Evolutionary conservation across 2,888 invertebrate genomes (phyloP).

Genomic region (Papilio gigon): DNA sequence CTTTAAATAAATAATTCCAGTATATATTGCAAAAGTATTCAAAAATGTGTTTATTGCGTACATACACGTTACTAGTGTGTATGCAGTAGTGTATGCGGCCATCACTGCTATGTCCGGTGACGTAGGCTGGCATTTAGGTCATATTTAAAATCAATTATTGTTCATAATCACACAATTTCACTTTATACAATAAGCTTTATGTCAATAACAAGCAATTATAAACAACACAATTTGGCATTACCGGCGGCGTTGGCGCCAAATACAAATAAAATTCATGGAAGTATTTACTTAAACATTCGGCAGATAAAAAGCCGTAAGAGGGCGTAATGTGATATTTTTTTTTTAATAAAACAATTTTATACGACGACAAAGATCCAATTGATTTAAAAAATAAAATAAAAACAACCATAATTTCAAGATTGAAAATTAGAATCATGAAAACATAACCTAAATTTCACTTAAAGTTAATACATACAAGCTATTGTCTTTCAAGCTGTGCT

Average conservation of each 20-base stretch:
- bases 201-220: constrained; percentile 52
- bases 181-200: constrained; percentile 55
- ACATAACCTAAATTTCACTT: background rate
- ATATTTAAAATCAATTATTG: constrained; percentile 56
- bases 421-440: background rate
- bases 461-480: background rate
- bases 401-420: background rate
- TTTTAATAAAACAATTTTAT: constrained; percentile 20
- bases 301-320: background rate
- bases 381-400: background rate
- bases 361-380: background rate
- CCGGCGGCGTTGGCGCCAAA: constrained; percentile 16
- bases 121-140: constrained; percentile 55
- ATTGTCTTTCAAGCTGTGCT: constrained; percentile 5
- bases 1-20: constrained; percentile 74
- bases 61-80: constrained; percentile 13
- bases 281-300: constrained; percentile 25
- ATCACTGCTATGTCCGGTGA: constrained; percentile 36
- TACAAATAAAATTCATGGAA: constrained; percentile 32
- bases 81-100: constrained; percentile 24
- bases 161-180: constrained; percentile 57
- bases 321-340: constrained; percentile 16
- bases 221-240: constrained; percentile 51
- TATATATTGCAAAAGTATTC: constrained; percentile 66
- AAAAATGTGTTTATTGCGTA: constrained; percentile 56